Conservation (phyloP, 30 jellyfish, hydroid and myxozoan genomes). For the Turritopsis rubra region DNA sequence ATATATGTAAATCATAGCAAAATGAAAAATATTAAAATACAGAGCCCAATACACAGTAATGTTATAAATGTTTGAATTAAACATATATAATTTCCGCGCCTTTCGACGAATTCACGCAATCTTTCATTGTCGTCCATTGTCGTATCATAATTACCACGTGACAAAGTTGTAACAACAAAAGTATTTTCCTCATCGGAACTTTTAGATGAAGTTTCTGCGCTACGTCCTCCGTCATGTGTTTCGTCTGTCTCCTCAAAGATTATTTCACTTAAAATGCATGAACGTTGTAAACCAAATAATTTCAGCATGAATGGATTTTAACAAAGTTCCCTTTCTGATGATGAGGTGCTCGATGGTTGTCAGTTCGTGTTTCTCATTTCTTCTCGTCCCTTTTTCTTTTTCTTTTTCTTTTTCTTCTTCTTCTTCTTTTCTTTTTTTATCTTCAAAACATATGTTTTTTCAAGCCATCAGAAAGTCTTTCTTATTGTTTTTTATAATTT, state of each 20-base stretch:
- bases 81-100: neutral
- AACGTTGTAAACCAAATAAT: neutral
- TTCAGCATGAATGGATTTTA: neutral
- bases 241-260: neutral
- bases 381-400: neutral
- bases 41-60: neutral
- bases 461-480: too few species aligned
- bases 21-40: neutral
- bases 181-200: neutral
- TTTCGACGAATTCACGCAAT: neutral
- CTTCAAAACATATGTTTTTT: too few species aligned
- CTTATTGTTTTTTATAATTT: too few species aligned
- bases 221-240: neutral
- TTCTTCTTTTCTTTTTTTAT: too few species aligned
- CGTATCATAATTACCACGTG: neutral
- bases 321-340: too few species aligned
- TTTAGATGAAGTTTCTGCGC: neutral
- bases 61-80: neutral
- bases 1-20: neutral
- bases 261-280: neutral
- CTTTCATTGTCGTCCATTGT: neutral
- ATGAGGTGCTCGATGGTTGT: too few species aligned
- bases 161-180: neutral
- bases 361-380: neutral
- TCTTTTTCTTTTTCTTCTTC: too few species aligned